These are phyloP conservation scores for Camelus dromedarius DNA, from an alignment of 2,113 vertebrate species.

Conservation along the genomic window DNA sequence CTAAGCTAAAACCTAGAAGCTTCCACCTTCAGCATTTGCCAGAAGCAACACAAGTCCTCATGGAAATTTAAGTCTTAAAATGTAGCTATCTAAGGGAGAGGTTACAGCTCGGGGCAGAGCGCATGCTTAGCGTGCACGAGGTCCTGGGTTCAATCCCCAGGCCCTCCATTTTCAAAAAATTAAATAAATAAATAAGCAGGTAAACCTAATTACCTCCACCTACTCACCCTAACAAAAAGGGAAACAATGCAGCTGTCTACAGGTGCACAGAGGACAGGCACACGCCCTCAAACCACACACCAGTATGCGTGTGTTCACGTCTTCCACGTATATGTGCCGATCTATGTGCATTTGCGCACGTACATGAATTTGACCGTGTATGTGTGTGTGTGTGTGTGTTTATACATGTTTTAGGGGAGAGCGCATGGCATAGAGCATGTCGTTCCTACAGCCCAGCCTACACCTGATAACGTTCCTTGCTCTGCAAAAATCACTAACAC, in stretches of 20 bases:
- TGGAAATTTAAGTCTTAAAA: background rate
- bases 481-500: background rate
- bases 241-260: too few species aligned
- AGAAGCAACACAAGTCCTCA: background rate
- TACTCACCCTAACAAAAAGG: too few species aligned
- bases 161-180: too few species aligned
- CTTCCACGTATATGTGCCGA: background rate
- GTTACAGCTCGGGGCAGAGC: too few species aligned
- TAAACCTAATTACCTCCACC: too few species aligned
- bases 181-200: too few species aligned
- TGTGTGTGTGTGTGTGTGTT: too few species aligned
- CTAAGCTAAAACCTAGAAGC: background rate
- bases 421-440: fast-evolving
- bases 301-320: fast-evolving
- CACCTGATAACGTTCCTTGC: background rate
- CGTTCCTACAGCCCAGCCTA: background rate
- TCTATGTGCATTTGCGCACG: too few species aligned
- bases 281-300: fast-evolving
- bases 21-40: background rate
- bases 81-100: too few species aligned
- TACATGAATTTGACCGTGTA: background rate
- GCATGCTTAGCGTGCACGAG: too few species aligned
- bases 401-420: background rate
- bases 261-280: background rate
- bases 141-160: too few species aligned